Evolutionary conservation across 2,113 vertebrate genomes (phyloP).

Genomic region (Romanogobio albipinnatus): DNA sequence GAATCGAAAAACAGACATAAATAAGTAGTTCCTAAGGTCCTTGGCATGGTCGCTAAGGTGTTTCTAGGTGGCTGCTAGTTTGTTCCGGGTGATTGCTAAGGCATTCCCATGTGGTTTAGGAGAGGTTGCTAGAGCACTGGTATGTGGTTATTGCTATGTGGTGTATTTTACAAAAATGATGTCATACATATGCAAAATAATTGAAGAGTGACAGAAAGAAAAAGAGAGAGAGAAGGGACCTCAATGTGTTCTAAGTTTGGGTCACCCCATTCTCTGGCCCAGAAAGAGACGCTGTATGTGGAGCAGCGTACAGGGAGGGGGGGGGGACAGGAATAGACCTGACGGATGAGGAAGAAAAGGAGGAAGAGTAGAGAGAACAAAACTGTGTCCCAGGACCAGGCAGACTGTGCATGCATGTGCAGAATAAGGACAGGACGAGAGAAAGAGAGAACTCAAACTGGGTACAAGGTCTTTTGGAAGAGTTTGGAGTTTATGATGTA

Average conservation of each 20-base stretch:
- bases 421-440: slow-evolving; percentile 33
- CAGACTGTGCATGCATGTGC: slow-evolving; percentile 19
- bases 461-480: slow-evolving; percentile 2
- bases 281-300: slow-evolving; percentile 60
- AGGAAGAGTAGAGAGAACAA: slow-evolving; percentile 10
- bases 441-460: slow-evolving; percentile 4
- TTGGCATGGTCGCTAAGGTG: no score
- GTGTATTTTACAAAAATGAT: background rate
- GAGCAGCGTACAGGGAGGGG: slow-evolving; percentile 52
- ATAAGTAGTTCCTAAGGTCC: no score
- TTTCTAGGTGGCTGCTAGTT: background rate
- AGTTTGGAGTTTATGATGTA: background rate
- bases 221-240: slow-evolving; percentile 27
- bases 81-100: no score
- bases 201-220: background rate
- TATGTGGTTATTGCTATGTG: no score
- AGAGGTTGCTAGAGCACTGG: background rate
- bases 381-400: slow-evolving; percentile 34
- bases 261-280: slow-evolving; percentile 64
- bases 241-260: slow-evolving; percentile 55
- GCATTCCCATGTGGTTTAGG: background rate
- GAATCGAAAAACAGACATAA: no score
- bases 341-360: slow-evolving; percentile 40
- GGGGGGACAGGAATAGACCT: slow-evolving; percentile 60
- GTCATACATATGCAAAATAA: background rate